Conservation (phyloP, 2,113 vertebrate species). For the Bucco capensis region DNA sequence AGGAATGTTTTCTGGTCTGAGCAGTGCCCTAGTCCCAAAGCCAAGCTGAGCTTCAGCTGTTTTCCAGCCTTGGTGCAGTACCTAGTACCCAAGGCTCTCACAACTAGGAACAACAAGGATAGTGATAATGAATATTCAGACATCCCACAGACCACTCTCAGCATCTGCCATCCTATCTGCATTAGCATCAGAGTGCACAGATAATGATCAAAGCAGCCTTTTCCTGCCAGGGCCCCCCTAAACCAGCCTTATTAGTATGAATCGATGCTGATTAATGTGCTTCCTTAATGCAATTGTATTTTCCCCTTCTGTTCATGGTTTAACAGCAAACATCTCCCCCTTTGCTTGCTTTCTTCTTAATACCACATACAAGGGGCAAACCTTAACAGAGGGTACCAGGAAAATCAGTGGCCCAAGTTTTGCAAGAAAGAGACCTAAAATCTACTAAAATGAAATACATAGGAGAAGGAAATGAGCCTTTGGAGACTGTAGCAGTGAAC, state of each 20-base stretch:
- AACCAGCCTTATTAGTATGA: conserved; percentile 52
- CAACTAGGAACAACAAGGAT: conserved; percentile 29
- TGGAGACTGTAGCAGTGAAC: background rate
- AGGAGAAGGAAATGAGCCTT: background rate
- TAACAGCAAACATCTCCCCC: background rate
- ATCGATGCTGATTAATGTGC: conserved; percentile 44
- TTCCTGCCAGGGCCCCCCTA: conserved; percentile 58
- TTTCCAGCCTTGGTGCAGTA: background rate
- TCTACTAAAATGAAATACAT: background rate
- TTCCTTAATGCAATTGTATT: conserved; percentile 40
- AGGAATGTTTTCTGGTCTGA: background rate
- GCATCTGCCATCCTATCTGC: conserved; percentile 44
- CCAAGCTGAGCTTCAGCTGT: conserved; percentile 30
- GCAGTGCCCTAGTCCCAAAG: background rate
- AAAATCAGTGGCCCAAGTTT: background rate
- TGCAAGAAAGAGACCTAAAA: background rate
- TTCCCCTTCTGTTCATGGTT: conserved; percentile 9
- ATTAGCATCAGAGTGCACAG: conserved; percentile 46
- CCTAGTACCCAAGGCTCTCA: conserved; percentile 13
- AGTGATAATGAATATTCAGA: conserved; percentile 61
- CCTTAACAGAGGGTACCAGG: background rate
- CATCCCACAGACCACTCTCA: conserved; percentile 52
- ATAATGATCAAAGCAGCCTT: conserved; percentile 61
- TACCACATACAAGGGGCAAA: background rate
- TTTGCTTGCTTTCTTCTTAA: background rate